Conservation (phyloP, 1,140 invertebrate species). For the Heterodera carotae region DNA sequence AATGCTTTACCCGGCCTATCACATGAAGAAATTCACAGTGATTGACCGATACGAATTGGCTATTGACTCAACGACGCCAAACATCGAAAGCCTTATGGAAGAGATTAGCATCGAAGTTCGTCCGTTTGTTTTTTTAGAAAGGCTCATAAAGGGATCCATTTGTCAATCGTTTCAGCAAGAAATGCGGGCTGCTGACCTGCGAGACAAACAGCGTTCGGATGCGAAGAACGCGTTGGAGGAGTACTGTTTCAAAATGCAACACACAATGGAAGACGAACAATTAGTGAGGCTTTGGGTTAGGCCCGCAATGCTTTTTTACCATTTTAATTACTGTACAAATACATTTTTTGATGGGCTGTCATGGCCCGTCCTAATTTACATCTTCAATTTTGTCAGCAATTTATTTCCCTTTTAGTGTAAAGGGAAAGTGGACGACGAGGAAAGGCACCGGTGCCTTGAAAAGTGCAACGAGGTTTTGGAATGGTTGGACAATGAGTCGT, state of each 20-base stretch:
- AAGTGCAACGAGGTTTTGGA: conserved; percentile 18
- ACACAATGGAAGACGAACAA: conserved; percentile 14
- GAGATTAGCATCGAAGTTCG: conserved; percentile 12
- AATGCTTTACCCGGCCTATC: conserved; percentile 25
- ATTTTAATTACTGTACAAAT: no score
- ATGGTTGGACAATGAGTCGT: conserved; percentile 26
- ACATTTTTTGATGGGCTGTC: no score
- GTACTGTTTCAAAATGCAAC: conserved; percentile 22
- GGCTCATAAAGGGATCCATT: not conserved
- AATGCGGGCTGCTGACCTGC: conserved; percentile 74
- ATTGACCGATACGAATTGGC: conserved; percentile 19
- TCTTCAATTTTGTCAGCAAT: not conserved
- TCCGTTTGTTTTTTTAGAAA: no score
- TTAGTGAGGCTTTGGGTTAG: not conserved
- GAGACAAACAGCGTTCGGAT: conserved; percentile 74
- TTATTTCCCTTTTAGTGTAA: conserved; percentile 8
- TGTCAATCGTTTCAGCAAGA: conserved; percentile 67
- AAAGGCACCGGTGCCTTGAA: conserved; percentile 11
- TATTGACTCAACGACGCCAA: not conserved
- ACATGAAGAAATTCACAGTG: conserved; percentile 12
- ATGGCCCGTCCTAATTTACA: no score
- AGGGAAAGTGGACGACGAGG: conserved; percentile 18
- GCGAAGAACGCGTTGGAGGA: conserved; percentile 33
- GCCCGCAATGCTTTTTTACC: no score
- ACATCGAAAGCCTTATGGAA: not conserved